Evolutionary conservation across 2,888 invertebrate genomes (phyloP), one percentile per base, ranked within the genome.

Genomic region (Tetrapedia diversipes): DNA sequence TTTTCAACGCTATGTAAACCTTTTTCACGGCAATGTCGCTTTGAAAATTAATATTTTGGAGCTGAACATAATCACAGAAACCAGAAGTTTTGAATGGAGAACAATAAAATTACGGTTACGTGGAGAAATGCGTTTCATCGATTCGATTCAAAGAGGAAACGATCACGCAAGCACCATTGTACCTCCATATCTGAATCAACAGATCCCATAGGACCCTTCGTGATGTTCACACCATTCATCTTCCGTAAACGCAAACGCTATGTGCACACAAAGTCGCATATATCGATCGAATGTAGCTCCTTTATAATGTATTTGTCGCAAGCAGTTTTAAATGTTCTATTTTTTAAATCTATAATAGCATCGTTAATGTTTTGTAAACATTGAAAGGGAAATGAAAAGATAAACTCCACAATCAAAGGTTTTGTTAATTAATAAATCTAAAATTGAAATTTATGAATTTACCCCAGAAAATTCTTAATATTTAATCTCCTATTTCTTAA

Each of bases 231-330:
- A 39, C 43, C 37, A 39, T 65, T 53, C 32, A 39, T 59, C 61
- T 67, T 67, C 53, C 49, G 41, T 27, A 22, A 57, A 49, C 51
- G 51, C 41, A 68, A 71, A 68, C 41, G 68, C 47, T 41, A 39
- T 37, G 53, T n/a, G 51, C 59, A 60, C 41, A 72, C 43, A 60
- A 64, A 27, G 43, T 59, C 59, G 32, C 51, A n/a, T 59, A 60
- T 72, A 72, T 69, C 39, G 72, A 72, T 72, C 53, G 72, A 53
- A 69, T 37, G 72, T 22, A 43, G 60, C 60, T 53, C 69, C 43
- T 72, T 72, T 60, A 69, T 34, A 53, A 41, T 45, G 65, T 53
- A 59, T 45, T 60, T 34, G 43, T 51, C 32, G 43, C 63, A 27
- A 11, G 45, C 41, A 53, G 29, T 37, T 53, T 22, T 37, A 27